Conservation (phyloP, 2,113 vertebrate species). For the Amphiprion percula region DNA sequence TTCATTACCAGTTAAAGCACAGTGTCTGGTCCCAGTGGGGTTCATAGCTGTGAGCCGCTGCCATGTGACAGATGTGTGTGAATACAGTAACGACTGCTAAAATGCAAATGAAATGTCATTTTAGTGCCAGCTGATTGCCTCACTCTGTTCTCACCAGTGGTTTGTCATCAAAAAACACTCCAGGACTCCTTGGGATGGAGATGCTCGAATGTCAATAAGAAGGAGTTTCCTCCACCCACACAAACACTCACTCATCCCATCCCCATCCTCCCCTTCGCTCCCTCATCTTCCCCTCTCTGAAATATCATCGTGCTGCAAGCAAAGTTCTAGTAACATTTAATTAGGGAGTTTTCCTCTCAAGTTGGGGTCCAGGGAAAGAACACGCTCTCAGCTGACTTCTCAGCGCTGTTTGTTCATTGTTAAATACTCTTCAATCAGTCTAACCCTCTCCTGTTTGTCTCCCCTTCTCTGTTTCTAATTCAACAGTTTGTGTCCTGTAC, state of each 20-base stretch:
- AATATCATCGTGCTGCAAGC: conserved; percentile 72
- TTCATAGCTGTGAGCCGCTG: conserved; percentile 22
- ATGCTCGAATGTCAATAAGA: conserved; percentile 50
- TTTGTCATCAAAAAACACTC: conserved; percentile 42
- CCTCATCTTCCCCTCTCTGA: conserved; percentile 28
- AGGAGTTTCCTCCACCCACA: conserved; percentile 45
- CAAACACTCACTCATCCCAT: conserved; percentile 21
- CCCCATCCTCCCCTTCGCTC: not conserved
- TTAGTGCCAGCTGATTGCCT: conserved; percentile 69
- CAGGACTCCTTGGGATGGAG: conserved; percentile 35
- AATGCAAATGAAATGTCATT: conserved; percentile 74
- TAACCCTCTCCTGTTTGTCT: conserved; percentile 28
- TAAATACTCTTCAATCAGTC: conserved; percentile 55
- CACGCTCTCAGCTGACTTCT: conserved; percentile 39
- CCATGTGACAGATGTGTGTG: conserved; percentile 34
- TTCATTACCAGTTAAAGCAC: not conserved
- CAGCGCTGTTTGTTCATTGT: conserved; percentile 30
- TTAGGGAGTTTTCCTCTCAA: conserved; percentile 65
- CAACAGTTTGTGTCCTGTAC: conserved; percentile 91
- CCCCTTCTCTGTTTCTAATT: conserved; percentile 24
- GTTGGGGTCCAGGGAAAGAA: conserved; percentile 33
- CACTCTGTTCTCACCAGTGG: conserved; percentile 28
- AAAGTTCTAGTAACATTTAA: conserved; percentile 76
- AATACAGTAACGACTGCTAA: conserved; percentile 36
- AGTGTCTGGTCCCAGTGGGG: conserved; percentile 21